Conservation (phyloP, 2,113 vertebrate species). For the Oreocharis arfaki region DNA sequence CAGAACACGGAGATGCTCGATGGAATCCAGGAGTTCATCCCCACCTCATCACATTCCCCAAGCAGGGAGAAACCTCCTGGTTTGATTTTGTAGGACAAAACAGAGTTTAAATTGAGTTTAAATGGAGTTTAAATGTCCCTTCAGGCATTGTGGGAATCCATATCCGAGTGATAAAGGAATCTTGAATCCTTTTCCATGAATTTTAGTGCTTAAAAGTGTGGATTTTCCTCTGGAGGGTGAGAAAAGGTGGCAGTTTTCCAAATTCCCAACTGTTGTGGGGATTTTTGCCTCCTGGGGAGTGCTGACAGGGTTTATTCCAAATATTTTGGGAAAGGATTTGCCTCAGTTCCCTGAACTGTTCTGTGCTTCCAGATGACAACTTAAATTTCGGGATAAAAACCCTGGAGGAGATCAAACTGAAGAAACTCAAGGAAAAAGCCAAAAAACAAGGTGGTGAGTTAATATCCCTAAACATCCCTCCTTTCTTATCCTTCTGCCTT, state of each 20-base stretch:
- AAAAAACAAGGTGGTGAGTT: conserved; percentile 79
- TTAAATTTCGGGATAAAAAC: conserved; percentile 92
- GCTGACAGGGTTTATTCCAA: not conserved
- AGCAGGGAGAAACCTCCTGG: not conserved
- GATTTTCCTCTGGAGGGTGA: not conserved
- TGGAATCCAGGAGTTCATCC: not conserved
- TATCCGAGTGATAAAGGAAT: not conserved
- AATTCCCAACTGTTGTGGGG: not conserved
- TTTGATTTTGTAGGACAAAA: not conserved
- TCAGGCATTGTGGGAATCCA: not conserved
- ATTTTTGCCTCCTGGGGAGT: not conserved
- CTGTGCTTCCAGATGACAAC: conserved; percentile 70
- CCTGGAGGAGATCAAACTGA: conserved; percentile 88
- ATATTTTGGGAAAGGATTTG: not conserved
- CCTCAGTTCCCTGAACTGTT: not conserved
- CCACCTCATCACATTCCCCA: rapidly evolving
- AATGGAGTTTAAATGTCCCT: not conserved
- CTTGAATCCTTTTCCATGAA: not conserved
- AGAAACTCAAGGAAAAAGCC: conserved; percentile 85
- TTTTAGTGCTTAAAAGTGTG: not conserved
- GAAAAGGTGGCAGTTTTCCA: not conserved
- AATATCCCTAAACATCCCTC: not conserved
- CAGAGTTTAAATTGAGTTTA: not conserved
- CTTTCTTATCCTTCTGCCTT: not conserved
- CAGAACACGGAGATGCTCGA: not conserved